Evolutionary conservation across 2,888 invertebrate genomes (phyloP).

Genomic region (Drosophila yooni): DNA sequence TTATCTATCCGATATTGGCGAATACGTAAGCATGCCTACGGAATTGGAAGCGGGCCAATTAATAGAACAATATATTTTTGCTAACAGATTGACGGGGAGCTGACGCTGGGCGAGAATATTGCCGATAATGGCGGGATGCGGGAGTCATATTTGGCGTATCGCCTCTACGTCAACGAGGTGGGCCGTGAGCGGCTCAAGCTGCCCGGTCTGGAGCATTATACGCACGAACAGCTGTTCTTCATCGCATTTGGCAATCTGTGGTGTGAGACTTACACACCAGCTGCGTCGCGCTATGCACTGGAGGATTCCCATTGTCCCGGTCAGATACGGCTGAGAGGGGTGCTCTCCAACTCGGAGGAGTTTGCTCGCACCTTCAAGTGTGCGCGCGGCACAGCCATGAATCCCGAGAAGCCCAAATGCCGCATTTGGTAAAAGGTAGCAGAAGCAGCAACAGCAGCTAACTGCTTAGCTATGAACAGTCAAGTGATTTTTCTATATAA

Average conservation of each 20-base stretch:
- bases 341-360: slow-evolving; percentile 90
- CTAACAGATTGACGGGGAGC: slow-evolving; percentile 90
- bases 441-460: not conserved
- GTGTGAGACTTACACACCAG: slow-evolving; percentile 91
- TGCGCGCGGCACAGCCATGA: slow-evolving; percentile 86
- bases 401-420: slow-evolving; percentile 86
- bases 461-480: slow-evolving; percentile 28
- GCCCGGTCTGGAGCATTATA: slow-evolving; percentile 90
- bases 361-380: slow-evolving; percentile 89
- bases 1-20: slow-evolving; percentile 88
- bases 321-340: slow-evolving; percentile 88
- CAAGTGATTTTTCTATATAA: slow-evolving; percentile 69
- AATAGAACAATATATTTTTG: slow-evolving; percentile 14
- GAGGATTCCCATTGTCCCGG: slow-evolving; percentile 92
- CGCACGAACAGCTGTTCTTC: slow-evolving; percentile 91
- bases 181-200: slow-evolving; percentile 88
- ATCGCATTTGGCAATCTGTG: slow-evolving; percentile 93
- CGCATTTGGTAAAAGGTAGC: slow-evolving; percentile 86
- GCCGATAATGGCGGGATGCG: slow-evolving; percentile 93
- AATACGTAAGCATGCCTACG: slow-evolving; percentile 86
- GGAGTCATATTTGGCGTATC: slow-evolving; percentile 90
- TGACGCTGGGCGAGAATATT: slow-evolving; percentile 92
- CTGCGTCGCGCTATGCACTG: slow-evolving; percentile 88
- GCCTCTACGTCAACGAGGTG: slow-evolving; percentile 86
- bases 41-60: not conserved